These are phyloP conservation scores for Mirza zaza DNA, from an alignment of 2,113 vertebrate species.

Conservation along the genomic window DNA sequence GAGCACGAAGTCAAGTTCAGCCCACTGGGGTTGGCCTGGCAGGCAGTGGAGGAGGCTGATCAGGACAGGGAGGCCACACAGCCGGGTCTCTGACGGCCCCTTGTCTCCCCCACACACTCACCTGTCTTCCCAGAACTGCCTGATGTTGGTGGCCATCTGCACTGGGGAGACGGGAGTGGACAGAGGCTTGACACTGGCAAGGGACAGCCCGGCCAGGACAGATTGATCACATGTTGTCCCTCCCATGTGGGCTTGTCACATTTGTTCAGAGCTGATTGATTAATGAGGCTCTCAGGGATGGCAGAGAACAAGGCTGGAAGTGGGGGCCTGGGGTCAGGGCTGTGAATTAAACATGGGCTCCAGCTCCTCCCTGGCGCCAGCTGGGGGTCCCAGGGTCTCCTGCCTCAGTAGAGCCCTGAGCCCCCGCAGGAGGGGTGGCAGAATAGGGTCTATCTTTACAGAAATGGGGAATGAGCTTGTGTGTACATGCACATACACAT, in stretches of 20 bases:
- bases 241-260: conserved; percentile 81
- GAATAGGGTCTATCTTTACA: not conserved
- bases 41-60: not conserved
- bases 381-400: conserved; percentile 11
- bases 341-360: conserved; percentile 90
- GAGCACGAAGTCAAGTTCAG: rapidly evolving
- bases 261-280: conserved; percentile 89
- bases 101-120: rapidly evolving
- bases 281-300: conserved; percentile 87
- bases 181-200: not conserved
- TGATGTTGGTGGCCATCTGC: not conserved
- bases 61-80: not conserved
- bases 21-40: not conserved
- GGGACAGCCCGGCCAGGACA: conserved; percentile 82
- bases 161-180: not conserved
- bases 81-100: not conserved
- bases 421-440: not conserved
- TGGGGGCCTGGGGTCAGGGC: conserved; percentile 79
- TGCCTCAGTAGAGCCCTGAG: rapidly evolving
- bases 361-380: not conserved
- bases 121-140: not conserved
- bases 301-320: conserved; percentile 75
- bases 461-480: rapidly evolving
- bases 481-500: rapidly evolving
- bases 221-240: conserved; percentile 76